These are phyloP conservation scores for Acanthosepion esculentum DNA, from an alignment of 2,888 invertebrate genomes.

Conservation along the genomic window DNA sequence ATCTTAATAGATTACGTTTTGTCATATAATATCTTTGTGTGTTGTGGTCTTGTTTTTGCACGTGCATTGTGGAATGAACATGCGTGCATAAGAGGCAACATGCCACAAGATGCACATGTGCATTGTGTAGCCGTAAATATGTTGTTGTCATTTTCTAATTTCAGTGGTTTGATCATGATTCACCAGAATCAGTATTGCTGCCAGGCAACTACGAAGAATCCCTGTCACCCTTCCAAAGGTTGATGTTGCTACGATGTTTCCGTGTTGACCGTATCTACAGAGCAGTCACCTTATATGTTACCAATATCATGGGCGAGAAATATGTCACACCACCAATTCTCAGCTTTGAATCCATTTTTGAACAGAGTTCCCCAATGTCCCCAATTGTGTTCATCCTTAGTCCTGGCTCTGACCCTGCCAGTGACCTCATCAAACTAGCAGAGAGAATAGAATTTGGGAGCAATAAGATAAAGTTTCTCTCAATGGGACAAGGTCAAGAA, in stretches of 20 bases:
- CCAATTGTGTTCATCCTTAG: slow-evolving; percentile 76
- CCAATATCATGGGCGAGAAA: slow-evolving; percentile 87
- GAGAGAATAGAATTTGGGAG: slow-evolving; percentile 75
- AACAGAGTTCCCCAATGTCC: slow-evolving; percentile 85
- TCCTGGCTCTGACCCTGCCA: slow-evolving; percentile 76
- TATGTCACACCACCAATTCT: slow-evolving; percentile 91
- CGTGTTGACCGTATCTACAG: slow-evolving; percentile 90
- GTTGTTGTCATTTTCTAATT: slow-evolving; percentile 53
- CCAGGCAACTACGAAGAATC: slow-evolving; percentile 83
- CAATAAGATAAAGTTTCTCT: slow-evolving; percentile 75
- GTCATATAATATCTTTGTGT: too few relatives aligned
- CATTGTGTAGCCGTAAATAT: neutral
- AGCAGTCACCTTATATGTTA: slow-evolving; percentile 88
- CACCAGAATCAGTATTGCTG: slow-evolving; percentile 83
- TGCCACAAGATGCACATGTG: too few relatives aligned
- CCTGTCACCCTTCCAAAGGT: slow-evolving; percentile 80
- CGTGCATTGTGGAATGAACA: too few relatives aligned
- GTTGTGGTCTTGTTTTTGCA: too few relatives aligned
- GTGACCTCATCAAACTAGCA: slow-evolving; percentile 75
- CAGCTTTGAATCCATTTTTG: slow-evolving; percentile 87
- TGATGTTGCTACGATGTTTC: slow-evolving; percentile 91
- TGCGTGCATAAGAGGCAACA: too few relatives aligned
- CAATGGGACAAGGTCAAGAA: slow-evolving; percentile 77
- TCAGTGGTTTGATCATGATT: slow-evolving; percentile 89
- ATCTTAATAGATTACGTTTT: too few relatives aligned